These are phyloP conservation scores for Gyrodactylus bullatarudis DNA, from an alignment of 1,140 invertebrate species.

Conservation along the genomic window DNA sequence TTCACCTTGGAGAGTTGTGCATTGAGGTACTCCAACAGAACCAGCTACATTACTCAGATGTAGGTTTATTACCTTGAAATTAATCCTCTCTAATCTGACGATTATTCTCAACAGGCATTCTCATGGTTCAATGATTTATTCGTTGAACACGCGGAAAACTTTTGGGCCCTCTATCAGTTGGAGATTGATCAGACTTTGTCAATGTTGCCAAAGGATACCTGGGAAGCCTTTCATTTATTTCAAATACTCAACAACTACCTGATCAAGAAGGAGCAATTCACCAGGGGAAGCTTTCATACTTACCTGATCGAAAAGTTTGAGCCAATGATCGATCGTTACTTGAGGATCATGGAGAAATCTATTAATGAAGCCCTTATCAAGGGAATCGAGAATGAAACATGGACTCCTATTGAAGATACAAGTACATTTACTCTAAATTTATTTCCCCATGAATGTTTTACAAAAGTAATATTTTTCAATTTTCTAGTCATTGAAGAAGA, in stretches of 20 bases:
- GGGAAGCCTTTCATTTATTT: neutral
- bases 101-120: conserved; percentile 85
- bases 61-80: conserved; percentile 30
- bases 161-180: neutral
- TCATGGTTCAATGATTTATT: conserved; percentile 97
- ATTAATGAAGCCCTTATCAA: conserved; percentile 93
- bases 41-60: conserved; percentile 97
- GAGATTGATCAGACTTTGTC: neutral
- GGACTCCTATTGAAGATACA: neutral
- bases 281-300: conserved; percentile 78
- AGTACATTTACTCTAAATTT: neutral
- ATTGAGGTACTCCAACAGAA: conserved; percentile 93
- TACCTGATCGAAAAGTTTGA: conserved; percentile 82
- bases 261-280: conserved; percentile 41
- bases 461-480: too few species aligned
- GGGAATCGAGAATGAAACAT: conserved; percentile 8
- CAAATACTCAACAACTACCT: neutral
- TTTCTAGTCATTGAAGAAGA: too few species aligned
- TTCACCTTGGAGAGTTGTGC: conserved; percentile 77
- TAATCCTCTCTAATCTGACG: too few species aligned
- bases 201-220: neutral
- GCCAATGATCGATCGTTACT: conserved; percentile 75
- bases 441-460: too few species aligned
- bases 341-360: conserved; percentile 95
- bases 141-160: conserved; percentile 58